Conservation (phyloP, 1,140 invertebrate species). For the Pissodes strobi region DNA sequence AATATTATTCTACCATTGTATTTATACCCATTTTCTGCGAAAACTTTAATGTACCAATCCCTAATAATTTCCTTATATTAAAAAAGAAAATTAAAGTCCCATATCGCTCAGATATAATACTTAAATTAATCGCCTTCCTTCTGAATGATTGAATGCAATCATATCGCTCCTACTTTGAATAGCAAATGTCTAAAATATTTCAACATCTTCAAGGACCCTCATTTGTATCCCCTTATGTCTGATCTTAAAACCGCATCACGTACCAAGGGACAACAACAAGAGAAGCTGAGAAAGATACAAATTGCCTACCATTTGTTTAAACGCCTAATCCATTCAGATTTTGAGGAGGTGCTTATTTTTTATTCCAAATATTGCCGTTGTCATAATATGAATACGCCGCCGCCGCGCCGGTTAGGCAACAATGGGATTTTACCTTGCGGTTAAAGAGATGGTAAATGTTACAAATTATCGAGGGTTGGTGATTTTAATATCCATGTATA, state of each 20-base stretch:
- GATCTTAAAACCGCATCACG: constrained; percentile 31
- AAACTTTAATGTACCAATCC: too few species aligned
- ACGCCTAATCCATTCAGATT: constrained; percentile 25
- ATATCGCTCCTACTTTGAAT: too few species aligned
- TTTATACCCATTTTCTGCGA: too few species aligned
- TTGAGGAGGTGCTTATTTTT: constrained; percentile 30
- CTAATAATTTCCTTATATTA: too few species aligned
- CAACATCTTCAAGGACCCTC: constrained; percentile 14
- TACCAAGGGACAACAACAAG: constrained; percentile 24
- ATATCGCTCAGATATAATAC: too few species aligned
- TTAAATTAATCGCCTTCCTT: too few species aligned
- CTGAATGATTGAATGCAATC: too few species aligned
- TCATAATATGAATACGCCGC: not conserved
- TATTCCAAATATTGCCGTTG: constrained; percentile 1
- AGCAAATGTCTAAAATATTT: constrained; percentile 32
- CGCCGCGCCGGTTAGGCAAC: not conserved
- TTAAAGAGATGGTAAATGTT: constrained; percentile 2
- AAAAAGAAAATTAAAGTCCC: too few species aligned
- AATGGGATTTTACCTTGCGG: constrained; percentile 19
- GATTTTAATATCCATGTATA: too few species aligned
- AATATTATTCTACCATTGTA: too few species aligned
- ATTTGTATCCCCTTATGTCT: constrained; percentile 14
- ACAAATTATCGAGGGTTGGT: too few species aligned
- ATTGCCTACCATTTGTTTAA: constrained; percentile 32
- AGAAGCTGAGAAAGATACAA: constrained; percentile 34